Evolutionary conservation across 1,140 invertebrate species (phyloP), one percentile per base, ranked within the genome.

Genomic region (Macrocentrus cingulum): DNA sequence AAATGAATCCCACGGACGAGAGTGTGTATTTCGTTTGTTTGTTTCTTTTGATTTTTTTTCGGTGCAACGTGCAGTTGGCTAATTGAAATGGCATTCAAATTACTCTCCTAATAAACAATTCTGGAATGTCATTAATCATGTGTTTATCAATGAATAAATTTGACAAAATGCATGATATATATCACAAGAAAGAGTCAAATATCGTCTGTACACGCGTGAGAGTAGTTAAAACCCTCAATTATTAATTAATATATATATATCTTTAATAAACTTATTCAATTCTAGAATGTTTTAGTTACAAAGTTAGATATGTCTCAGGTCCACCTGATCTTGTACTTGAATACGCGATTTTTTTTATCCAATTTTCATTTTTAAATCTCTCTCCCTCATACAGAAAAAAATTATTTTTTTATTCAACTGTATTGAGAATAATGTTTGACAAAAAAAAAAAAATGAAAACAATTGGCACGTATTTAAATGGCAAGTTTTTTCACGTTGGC

Each of bases 191-290:
- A n/a, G n/a, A n/a, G n/a, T n/a, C n/a, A n/a, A n/a, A n/a, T n/a
- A n/a, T n/a, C n/a, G n/a, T n/a, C n/a, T n/a, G n/a, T n/a, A n/a
- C 29, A 7, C 11, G 29, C 29, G 8, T 13, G 39, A 34, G 18
- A 34, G 20, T 36, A n/a, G 6, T 48, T 11, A 22, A 25, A 48
- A 11, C 29, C 15, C 41, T 48, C 20, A 11, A 37, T 18, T 13
- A 46, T 49, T 37, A 48, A n/a, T 46, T 25, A 25, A 34, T 49
- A 22, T 56, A 11, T 56, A n/a, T 32, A 45, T 34, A 29, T 22
- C 19, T 11, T 23, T 56, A 32, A 25, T 23, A 36, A 41, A 22
- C 22, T 46, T 46, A 56, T 45, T 11, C 11, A 34, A 11, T 7
- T 34, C n/a, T n/a, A n/a, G n/a, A n/a, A n/a, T n/a, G n/a, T 34